Conservation (phyloP, 2,888 invertebrate species). For the Tenthredo amoena region DNA sequence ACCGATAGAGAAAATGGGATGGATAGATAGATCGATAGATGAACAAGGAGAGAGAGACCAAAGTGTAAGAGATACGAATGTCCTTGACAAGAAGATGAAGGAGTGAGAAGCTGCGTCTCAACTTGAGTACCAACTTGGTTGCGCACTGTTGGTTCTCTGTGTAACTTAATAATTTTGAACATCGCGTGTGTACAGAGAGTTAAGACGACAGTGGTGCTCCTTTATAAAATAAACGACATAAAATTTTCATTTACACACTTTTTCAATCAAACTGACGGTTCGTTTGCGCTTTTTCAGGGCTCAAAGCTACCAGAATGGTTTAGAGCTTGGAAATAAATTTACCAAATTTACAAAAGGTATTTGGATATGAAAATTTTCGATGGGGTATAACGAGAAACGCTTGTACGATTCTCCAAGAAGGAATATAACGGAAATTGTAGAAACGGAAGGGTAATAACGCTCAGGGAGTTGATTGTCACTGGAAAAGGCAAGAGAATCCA, state of each 20-base stretch:
- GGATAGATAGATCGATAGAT: not conserved
- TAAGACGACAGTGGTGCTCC: constrained; percentile 1
- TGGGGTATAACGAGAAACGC: too few species aligned
- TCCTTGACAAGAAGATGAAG: constrained; percentile 12
- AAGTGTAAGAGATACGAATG: not conserved
- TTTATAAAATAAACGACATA: not conserved
- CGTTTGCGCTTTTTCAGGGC: not conserved
- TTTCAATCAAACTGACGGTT: not conserved
- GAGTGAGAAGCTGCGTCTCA: not conserved
- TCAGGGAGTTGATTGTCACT: not conserved
- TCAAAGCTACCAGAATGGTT: not conserved
- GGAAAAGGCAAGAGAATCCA: not conserved
- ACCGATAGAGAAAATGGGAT: not conserved
- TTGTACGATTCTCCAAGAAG: not conserved
- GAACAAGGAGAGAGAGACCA: not conserved
- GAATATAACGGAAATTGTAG: not conserved
- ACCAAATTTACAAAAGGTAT: not conserved
- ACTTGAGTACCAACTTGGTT: constrained; percentile 24
- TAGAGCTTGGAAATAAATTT: not conserved
- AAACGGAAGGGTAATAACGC: not conserved
- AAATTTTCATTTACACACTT: not conserved
- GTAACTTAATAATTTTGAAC: constrained; percentile 43
- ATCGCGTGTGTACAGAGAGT: constrained; percentile 5
- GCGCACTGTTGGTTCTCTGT: constrained; percentile 20
- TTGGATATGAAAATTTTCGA: not conserved